Conservation (phyloP, 2,113 vertebrate genomes). For the Oophaga pumilio region DNA sequence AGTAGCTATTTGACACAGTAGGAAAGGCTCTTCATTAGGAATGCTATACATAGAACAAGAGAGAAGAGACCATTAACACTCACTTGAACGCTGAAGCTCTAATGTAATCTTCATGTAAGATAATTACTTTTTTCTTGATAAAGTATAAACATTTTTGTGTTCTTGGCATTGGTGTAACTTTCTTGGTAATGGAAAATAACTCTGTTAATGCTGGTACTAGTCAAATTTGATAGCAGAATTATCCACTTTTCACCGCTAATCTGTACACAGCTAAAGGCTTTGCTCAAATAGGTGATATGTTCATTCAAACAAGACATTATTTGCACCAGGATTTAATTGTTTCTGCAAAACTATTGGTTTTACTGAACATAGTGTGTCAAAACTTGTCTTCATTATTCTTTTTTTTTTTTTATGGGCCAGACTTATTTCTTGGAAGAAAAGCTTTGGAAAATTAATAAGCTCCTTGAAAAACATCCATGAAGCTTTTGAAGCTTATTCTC, state of each 20-base stretch:
- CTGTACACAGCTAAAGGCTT: constrained; percentile 39
- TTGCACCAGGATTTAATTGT: constrained; percentile 40
- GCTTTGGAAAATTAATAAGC: constrained; percentile 49
- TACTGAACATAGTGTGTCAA: constrained; percentile 23
- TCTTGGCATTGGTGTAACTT: background rate
- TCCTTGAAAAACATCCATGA: constrained; percentile 22
- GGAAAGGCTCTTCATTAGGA: constrained; percentile 54
- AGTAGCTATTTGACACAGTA: constrained; percentile 56
- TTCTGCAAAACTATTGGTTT: constrained; percentile 36
- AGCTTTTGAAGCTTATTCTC: constrained; percentile 29
- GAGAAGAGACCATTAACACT: constrained; percentile 47
- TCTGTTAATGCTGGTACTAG: background rate
- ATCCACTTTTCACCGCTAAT: constrained; percentile 9
- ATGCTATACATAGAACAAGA: constrained; percentile 56
- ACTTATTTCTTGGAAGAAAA: constrained; percentile 24
- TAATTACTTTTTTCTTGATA: constrained; percentile 40
- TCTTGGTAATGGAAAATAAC: background rate
- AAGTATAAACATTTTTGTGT: constrained; percentile 38
- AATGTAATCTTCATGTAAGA: constrained; percentile 50
- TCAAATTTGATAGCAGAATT: background rate
- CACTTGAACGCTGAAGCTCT: constrained; percentile 24
- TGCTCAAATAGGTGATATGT: constrained; percentile 24
- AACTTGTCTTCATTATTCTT: constrained; percentile 35
- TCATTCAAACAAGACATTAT: constrained; percentile 16
- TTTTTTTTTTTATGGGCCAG: background rate